Evolutionary conservation across 2,113 vertebrate species (phyloP).

Genomic region (Mustelus asterias): DNA sequence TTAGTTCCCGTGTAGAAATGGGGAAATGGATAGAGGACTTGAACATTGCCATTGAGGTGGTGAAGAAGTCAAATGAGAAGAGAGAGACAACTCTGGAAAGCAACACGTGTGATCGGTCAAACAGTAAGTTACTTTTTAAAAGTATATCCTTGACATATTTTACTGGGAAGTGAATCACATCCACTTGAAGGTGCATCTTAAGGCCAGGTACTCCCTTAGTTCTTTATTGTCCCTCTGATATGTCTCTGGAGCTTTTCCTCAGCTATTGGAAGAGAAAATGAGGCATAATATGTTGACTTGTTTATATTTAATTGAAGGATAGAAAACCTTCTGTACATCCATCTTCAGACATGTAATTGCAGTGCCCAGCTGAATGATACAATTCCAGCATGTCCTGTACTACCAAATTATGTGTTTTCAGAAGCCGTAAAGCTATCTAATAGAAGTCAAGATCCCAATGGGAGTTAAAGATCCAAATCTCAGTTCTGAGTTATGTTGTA

Average conservation of each 20-base stretch:
- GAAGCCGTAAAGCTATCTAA: background rate
- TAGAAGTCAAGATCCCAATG: background rate
- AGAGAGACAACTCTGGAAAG: slow-evolving; percentile 59
- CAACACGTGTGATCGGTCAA: slow-evolving; percentile 52
- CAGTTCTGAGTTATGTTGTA: background rate
- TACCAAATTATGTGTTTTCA: background rate
- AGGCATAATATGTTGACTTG: background rate
- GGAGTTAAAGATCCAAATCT: background rate
- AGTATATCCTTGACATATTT: background rate
- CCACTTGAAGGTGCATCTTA: background rate
- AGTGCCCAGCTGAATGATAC: background rate
- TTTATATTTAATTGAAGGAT: background rate
- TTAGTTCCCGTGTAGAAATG: slow-evolving; percentile 84
- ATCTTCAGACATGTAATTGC: background rate
- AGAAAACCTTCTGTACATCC: background rate
- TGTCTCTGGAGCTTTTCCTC: background rate
- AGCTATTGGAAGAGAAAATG: background rate
- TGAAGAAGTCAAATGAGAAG: slow-evolving; percentile 69
- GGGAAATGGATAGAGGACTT: slow-evolving; percentile 88
- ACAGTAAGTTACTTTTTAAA: slow-evolving; percentile 61
- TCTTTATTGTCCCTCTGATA: background rate
- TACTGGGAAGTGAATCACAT: background rate
- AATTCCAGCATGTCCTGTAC: background rate
- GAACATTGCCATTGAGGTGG: slow-evolving; percentile 74
- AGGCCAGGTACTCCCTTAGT: background rate